phyloP scores from a whole-genome alignment of 2,888 invertebrate genomes.

The Athrips mouffetella region DNA sequence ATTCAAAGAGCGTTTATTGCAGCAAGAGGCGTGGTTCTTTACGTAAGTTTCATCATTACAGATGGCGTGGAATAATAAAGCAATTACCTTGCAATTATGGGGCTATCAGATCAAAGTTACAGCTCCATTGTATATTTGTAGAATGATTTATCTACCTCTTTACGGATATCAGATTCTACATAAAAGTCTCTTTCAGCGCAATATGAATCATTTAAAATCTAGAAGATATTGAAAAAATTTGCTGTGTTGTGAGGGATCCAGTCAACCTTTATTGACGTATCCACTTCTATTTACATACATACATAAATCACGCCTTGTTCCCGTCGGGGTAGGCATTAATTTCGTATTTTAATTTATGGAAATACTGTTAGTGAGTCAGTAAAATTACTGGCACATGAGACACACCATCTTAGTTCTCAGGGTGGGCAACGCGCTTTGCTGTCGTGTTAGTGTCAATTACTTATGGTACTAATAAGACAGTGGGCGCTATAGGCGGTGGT shows the following conservation, averaged over 20 bases:
- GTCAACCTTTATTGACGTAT: not conserved
- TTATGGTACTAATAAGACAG: no score
- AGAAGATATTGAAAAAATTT: not conserved
- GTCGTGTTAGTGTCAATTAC: no score
- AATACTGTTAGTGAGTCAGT: no score
- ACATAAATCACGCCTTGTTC: no score
- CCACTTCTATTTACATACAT: not conserved
- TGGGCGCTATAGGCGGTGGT: no score
- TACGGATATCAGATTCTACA: not conserved
- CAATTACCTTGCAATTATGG: not conserved
- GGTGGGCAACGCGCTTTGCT: no score
- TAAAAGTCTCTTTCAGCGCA: not conserved
- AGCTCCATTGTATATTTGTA: not conserved
- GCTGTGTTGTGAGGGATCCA: not conserved
- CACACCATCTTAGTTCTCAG: no score
- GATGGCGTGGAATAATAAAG: not conserved
- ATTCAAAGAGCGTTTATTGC: not conserved
- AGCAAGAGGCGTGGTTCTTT: not conserved
- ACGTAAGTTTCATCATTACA: conserved; percentile 4
- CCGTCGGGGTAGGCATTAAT: no score
- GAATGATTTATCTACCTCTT: no score
- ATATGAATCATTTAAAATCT: not conserved
- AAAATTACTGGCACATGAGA: no score
- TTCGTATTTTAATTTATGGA: no score
- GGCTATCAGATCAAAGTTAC: not conserved